A percentile compares a stretch with the other conserved stretches of the same genome.
These are phyloP conservation scores for Apis laboriosa DNA, from an alignment of 1,140 invertebrate species.

Conservation along the genomic window DNA sequence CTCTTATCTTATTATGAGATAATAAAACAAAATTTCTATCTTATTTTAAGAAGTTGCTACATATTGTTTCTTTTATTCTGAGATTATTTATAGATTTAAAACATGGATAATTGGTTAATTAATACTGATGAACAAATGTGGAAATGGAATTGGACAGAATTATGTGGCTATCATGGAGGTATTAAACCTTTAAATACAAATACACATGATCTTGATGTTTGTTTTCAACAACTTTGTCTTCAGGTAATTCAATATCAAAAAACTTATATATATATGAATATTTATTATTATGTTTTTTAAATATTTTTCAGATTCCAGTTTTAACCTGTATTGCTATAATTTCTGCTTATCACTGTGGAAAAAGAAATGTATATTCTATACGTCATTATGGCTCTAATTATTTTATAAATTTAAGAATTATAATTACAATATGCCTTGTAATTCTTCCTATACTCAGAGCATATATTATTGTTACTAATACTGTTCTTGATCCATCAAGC, in stretches of 20 bases:
- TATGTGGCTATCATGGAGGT: conserved; percentile 85
- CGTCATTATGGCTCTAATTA: conserved; percentile 83
- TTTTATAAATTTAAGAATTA: conserved; percentile 84
- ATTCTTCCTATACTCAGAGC: conserved; percentile 85
- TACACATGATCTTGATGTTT: conserved; percentile 88
- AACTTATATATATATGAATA: not conserved
- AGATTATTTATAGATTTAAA: conserved; percentile 26
- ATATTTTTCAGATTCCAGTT: conserved; percentile 83
- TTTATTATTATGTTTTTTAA: conserved; percentile 31
- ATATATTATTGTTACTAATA: conserved; percentile 82
- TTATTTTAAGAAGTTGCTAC: not conserved
- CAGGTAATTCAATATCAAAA: conserved; percentile 78
- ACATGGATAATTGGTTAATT: conserved; percentile 55
- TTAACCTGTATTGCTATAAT: conserved; percentile 86
- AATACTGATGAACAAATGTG: conserved; percentile 48
- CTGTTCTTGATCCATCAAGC: conserved; percentile 42
- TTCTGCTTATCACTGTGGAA: conserved; percentile 89
- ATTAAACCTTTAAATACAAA: conserved; percentile 84
- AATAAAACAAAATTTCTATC: not conserved
- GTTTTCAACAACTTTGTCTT: conserved; percentile 90
- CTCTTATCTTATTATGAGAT: not conserved
- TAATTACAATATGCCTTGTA: conserved; percentile 83
- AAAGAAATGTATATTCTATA: conserved; percentile 82
- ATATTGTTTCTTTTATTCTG: not conserved
- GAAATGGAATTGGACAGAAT: conserved; percentile 87